Conservation (phyloP, 2,888 invertebrate species). For the Mimas tiliae region DNA sequence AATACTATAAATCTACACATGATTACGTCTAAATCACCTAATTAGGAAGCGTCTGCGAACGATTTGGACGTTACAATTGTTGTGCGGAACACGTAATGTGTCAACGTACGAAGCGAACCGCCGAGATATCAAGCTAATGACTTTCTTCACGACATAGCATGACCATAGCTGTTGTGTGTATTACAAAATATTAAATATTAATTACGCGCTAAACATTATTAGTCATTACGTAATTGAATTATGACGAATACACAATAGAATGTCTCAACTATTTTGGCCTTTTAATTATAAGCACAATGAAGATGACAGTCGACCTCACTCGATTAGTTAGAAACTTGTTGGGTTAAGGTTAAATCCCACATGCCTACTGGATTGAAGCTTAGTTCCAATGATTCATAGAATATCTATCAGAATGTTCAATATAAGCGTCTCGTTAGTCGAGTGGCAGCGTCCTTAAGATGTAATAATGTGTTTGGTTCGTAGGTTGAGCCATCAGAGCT, state of each 20-base stretch:
- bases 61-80: conserved; percentile 35
- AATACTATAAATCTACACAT: conserved; percentile 43
- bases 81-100: conserved; percentile 32
- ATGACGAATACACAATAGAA: conserved; percentile 40
- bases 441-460: too few relatives aligned
- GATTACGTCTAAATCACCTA: conserved; percentile 49
- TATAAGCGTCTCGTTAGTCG: background rate
- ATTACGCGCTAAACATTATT: conserved; percentile 42
- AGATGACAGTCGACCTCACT: conserved; percentile 6
- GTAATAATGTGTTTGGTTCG: too few relatives aligned
- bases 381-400: background rate
- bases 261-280: conserved; percentile 37
- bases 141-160: conserved; percentile 36
- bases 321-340: background rate
- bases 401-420: background rate
- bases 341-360: conserved; percentile 17
- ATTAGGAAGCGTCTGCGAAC: conserved; percentile 48
- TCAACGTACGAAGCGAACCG: conserved; percentile 24
- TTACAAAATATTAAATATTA: conserved; percentile 42
- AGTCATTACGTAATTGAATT: conserved; percentile 43
- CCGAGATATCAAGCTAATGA: conserved; percentile 25
- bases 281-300: conserved; percentile 18
- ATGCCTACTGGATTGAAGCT: background rate
- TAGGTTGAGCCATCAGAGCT: too few relatives aligned
- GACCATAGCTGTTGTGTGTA: background rate